A percentile compares a stretch with the other conserved stretches of the same genome.
These are phyloP conservation scores for Kobus ellipsiprymnus DNA, from an alignment of 2,113 vertebrate species.

Conservation along the genomic window DNA sequence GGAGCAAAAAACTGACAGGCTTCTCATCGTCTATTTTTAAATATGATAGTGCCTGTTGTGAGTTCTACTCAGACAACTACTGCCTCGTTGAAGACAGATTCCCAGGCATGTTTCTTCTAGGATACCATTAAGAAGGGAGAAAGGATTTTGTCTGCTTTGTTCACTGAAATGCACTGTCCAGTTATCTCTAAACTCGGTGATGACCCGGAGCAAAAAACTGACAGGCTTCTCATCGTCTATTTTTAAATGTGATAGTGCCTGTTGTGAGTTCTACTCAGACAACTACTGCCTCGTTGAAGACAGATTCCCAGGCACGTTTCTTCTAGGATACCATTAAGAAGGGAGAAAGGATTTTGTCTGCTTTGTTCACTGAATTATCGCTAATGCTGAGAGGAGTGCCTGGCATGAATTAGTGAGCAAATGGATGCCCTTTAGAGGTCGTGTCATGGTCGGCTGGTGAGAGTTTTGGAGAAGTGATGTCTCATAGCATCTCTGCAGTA, in stretches of 20 bases:
- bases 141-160: neutral
- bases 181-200: neutral
- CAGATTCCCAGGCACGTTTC: neutral
- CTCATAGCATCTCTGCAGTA: neutral
- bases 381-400: neutral
- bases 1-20: rapidly evolving
- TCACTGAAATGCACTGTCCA: rapidly evolving
- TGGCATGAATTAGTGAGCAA: neutral
- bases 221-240: neutral
- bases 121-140: neutral
- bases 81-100: neutral
- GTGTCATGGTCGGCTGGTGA: neutral
- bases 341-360: neutral
- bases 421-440: neutral
- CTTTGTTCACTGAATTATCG: neutral
- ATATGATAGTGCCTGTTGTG: neutral
- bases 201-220: rapidly evolving
- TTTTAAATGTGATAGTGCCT: neutral
- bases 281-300: neutral
- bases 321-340: neutral
- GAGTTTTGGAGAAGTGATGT: neutral
- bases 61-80: neutral
- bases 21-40: neutral
- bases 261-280: neutral
- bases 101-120: neutral